A percentile compares a stretch with the other conserved stretches of the same genome.
These are phyloP conservation scores for Syndactyla subalaris DNA, from an alignment of 2,797 vertebrate species.

Conservation along the genomic window DNA sequence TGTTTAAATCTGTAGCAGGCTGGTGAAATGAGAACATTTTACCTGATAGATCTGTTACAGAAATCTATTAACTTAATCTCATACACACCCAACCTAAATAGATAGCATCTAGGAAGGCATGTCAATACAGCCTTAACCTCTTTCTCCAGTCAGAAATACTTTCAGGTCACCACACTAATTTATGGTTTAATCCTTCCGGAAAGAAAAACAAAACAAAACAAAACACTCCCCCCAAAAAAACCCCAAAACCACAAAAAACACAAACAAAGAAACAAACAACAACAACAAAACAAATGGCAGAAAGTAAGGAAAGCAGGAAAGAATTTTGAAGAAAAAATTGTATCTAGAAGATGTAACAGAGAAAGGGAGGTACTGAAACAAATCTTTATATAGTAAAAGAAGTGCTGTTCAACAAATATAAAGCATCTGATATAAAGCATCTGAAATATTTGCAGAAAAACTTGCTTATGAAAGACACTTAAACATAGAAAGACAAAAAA, in stretches of 20 bases:
- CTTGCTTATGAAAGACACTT: background rate
- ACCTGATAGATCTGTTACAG: background rate
- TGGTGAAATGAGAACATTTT: background rate
- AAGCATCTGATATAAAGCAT: background rate
- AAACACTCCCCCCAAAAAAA: no score
- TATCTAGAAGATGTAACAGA: background rate
- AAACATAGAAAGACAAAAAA: background rate
- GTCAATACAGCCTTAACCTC: background rate
- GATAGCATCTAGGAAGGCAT: background rate
- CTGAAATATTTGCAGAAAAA: background rate
- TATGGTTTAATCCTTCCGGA: background rate
- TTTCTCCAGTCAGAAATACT: background rate
- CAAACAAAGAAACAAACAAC: no score
- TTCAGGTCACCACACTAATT: background rate
- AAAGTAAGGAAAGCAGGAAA: background rate
- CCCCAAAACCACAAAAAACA: no score
- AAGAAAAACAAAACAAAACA: no score
- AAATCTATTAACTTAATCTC: background rate
- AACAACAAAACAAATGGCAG: rapidly evolving
- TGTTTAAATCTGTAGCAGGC: background rate
- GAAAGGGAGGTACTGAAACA: background rate
- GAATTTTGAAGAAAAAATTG: background rate
- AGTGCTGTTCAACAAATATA: background rate
- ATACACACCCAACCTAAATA: background rate
- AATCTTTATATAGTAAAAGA: background rate